phyloP scores from a whole-genome alignment of 2,113 vertebrate species.

The Dasyurus viverrinus region DNA sequence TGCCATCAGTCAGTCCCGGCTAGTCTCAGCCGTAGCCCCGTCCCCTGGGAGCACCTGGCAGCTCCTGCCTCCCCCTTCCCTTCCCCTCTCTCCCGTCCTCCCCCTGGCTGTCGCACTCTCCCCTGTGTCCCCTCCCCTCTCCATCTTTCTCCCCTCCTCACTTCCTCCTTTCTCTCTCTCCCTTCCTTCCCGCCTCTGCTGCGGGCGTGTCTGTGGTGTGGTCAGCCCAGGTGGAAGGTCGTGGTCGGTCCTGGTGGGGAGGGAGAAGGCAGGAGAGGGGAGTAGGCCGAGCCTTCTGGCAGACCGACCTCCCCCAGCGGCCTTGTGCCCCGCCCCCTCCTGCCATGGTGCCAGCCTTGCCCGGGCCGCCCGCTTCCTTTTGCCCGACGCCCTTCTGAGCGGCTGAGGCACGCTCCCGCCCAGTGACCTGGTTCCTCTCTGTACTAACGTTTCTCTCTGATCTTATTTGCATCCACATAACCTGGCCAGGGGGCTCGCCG shows the following conservation, averaged over 20 bases:
- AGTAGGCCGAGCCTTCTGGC: background rate
- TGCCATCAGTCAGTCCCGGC: background rate
- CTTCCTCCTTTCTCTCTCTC: too few species aligned
- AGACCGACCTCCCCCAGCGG: background rate
- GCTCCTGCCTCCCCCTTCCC: background rate
- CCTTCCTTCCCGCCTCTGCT: background rate
- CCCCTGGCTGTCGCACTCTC: too few species aligned
- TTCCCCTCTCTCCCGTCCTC: background rate
- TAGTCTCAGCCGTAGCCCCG: background rate
- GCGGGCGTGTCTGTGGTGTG: background rate
- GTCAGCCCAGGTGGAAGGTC: background rate
- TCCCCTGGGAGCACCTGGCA: background rate
- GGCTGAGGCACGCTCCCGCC: constrained; percentile 41
- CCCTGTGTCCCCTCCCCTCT: too few species aligned
- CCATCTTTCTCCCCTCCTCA: too few species aligned
- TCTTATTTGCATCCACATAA: constrained; percentile 99
- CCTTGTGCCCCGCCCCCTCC: constrained; percentile 78
- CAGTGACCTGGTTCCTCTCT: constrained; percentile 87
- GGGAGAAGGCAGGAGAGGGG: background rate
- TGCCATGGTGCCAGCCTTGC: constrained; percentile 52
- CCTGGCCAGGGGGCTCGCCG: constrained; percentile 99
- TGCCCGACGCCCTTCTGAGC: constrained; percentile 70
- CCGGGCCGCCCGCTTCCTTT: constrained; percentile 7
- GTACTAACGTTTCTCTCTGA: constrained; percentile 97
- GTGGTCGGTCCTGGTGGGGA: background rate